A percentile compares a stretch with the other conserved stretches of the same genome.
Evolutionary conservation across 2,113 vertebrate genomes (phyloP).

Genomic region (Phalacrocorax aristotelis): DNA sequence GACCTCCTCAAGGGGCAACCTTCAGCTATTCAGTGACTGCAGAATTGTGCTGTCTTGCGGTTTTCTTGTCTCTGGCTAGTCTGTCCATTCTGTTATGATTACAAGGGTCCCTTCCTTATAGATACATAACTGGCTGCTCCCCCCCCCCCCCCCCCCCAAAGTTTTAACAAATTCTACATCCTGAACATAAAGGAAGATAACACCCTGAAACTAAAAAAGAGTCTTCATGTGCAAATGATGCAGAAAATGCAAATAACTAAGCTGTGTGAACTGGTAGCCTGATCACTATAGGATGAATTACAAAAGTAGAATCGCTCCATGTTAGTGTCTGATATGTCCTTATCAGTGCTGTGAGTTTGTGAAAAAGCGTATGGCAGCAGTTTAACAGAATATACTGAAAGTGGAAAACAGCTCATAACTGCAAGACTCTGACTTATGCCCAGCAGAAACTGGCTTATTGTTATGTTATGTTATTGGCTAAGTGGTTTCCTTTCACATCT

Average conservation of each 20-base stretch:
- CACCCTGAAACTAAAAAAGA: not conserved
- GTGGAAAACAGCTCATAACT: not conserved
- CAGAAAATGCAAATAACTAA: not conserved
- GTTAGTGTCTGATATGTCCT: not conserved
- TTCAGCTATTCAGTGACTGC: not conserved
- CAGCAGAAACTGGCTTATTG: not conserved
- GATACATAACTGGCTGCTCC: not conserved
- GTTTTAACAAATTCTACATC: not conserved
- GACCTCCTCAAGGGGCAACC: not conserved
- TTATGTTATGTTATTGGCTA: constrained; percentile 36
- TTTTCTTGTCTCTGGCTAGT: not conserved
- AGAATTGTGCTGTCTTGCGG: not conserved
- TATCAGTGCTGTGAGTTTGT: not conserved
- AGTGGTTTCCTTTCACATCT: constrained; percentile 69
- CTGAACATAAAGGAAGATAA: not conserved
- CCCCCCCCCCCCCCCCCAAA: not conserved
- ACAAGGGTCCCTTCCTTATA: not conserved
- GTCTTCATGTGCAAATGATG: not conserved
- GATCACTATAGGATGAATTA: rapidly evolving
- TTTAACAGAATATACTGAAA: not conserved
- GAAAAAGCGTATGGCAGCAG: not conserved
- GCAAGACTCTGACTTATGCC: not conserved
- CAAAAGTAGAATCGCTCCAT: not conserved
- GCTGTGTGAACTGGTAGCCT: not conserved
- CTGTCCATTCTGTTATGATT: not conserved